Percentiles rank a stretch among this genome's conserved stretches.
phyloP scores from a whole-genome alignment of 2,797 vertebrate genomes.

The Lepidocolaptes lacrymiger region DNA sequence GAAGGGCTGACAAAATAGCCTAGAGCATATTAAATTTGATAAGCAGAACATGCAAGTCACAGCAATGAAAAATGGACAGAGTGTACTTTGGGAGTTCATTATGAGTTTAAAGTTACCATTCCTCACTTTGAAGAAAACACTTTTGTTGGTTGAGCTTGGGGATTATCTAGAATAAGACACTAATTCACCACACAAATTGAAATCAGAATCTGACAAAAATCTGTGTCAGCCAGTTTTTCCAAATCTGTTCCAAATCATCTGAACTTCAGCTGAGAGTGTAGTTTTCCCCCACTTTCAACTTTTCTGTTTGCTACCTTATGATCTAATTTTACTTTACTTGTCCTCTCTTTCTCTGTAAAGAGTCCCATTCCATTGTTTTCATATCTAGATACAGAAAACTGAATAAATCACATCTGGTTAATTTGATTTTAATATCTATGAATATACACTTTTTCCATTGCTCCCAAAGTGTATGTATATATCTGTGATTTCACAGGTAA shows the following conservation, averaged over 20 bases:
- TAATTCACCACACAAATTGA: background rate
- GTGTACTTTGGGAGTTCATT: background rate
- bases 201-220: constrained; percentile 7
- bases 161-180: background rate
- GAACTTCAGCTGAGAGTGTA: background rate
- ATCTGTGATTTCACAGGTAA: background rate
- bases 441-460: background rate
- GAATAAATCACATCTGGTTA: background rate
- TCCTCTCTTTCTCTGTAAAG: background rate
- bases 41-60: background rate
- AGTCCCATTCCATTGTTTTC: background rate
- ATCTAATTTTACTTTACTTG: background rate
- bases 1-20: background rate
- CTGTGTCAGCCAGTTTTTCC: background rate
- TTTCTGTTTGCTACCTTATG: background rate
- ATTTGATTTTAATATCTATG: background rate
- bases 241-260: background rate
- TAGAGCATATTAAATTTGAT: background rate
- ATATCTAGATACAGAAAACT: background rate
- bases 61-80: background rate
- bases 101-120: background rate
- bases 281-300: background rate
- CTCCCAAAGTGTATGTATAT: background rate
- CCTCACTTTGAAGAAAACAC: background rate
- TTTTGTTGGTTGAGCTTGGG: background rate